A percentile compares a stretch with the other conserved stretches of the same genome.
phyloP scores from a whole-genome alignment of 53 echinoderm and acorn worm species.

The Astropecten irregularis region DNA sequence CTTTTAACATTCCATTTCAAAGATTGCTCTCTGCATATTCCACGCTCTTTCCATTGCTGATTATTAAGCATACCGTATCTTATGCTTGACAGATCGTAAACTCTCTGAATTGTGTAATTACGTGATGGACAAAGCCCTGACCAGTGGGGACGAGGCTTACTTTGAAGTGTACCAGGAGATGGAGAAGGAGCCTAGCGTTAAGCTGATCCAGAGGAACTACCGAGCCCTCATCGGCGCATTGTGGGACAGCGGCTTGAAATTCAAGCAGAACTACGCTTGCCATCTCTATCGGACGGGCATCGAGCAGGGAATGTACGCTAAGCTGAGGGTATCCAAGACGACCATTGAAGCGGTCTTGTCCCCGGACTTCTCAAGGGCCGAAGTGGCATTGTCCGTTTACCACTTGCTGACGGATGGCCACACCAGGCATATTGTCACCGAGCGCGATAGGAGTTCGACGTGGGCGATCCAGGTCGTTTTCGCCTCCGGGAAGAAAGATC shows the following conservation, averaged over 20 bases:
- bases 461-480: background rate
- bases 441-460: background rate
- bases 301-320: background rate
- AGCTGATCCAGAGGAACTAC: background rate
- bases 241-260: background rate
- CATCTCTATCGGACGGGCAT: background rate
- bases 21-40: no score
- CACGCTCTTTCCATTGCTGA: no score
- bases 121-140: background rate
- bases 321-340: background rate
- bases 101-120: background rate
- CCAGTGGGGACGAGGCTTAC: slow-evolving; percentile 3
- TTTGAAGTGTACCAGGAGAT: slow-evolving; percentile 14
- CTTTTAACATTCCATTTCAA: no score
- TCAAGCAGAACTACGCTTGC: background rate
- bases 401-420: background rate
- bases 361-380: background rate
- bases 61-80: no score
- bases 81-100: background rate
- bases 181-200: background rate
- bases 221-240: background rate
- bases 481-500: background rate
- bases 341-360: background rate
- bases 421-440: background rate
- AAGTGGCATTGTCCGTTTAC: background rate